Percentiles rank a stretch among this genome's conserved stretches.
Conservation (phyloP, 2,797 vertebrate genomes). For the Pseudochirops cupreus region DNA sequence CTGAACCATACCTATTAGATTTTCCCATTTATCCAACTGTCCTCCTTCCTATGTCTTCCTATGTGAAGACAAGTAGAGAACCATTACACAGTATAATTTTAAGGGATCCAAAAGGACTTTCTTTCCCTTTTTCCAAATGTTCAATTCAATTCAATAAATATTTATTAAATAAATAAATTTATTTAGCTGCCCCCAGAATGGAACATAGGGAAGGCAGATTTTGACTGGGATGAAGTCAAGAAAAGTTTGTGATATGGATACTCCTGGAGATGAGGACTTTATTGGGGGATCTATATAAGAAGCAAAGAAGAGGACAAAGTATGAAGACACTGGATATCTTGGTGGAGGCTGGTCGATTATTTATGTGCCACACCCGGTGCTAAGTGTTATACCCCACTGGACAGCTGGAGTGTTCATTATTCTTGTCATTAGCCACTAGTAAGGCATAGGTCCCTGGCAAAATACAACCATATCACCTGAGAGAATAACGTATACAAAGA, state of each 20-base stretch:
- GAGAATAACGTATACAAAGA: not conserved
- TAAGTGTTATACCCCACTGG: not conserved
- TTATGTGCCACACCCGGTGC: not conserved
- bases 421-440: not conserved
- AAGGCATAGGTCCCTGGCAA: not conserved
- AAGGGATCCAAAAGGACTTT: not conserved
- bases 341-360: not conserved
- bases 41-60: not conserved
- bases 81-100: not conserved
- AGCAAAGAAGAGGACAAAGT: too few species aligned
- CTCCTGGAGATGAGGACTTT: too few species aligned
- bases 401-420: not conserved
- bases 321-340: too few species aligned
- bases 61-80: not conserved
- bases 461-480: fast-evolving
- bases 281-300: too few species aligned
- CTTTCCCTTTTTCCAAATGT: not conserved
- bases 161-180: too few species aligned
- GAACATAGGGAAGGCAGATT: too few species aligned
- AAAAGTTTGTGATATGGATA: too few species aligned
- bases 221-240: too few species aligned
- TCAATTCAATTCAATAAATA: not conserved
- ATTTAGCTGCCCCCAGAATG: too few species aligned
- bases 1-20: not conserved
- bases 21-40: not conserved